These are phyloP conservation scores for Ceratoteleas bidentatus DNA, from an alignment of 1,140 invertebrate genomes.

Conservation along the genomic window DNA sequence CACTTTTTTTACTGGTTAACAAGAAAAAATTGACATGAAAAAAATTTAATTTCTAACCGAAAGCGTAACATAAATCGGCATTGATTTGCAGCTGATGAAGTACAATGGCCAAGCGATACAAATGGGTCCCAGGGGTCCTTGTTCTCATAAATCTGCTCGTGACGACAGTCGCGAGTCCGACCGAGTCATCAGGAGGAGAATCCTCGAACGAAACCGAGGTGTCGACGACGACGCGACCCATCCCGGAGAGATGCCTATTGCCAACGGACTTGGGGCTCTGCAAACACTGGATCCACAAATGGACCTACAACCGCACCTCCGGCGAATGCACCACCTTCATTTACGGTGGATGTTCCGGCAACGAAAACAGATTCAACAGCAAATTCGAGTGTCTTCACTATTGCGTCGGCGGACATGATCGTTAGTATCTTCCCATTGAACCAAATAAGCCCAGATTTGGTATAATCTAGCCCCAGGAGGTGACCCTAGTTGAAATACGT, in stretches of 20 bases:
- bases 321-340: conserved; percentile 86
- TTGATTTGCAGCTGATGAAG: conserved; percentile 72
- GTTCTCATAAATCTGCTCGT: conserved; percentile 64
- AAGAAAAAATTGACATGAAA: too few species aligned
- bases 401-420: conserved; percentile 83
- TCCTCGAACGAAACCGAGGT: conserved; percentile 60
- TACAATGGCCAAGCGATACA: conserved; percentile 72
- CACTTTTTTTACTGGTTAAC: too few species aligned
- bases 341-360: conserved; percentile 90
- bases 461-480: too few species aligned
- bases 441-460: too few species aligned
- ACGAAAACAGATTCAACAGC: conserved; percentile 89
- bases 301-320: conserved; percentile 86
- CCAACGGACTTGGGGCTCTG: conserved; percentile 85
- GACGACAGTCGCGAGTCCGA: conserved; percentile 59
- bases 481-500: too few species aligned
- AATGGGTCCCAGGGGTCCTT: conserved; percentile 74
- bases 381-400: conserved; percentile 86
- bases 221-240: conserved; percentile 56
- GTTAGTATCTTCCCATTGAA: too few species aligned
- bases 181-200: conserved; percentile 68
- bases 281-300: conserved; percentile 85
- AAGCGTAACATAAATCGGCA: too few species aligned
- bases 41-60: too few species aligned
- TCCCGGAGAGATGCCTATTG: conserved; percentile 75